phyloP scores from a whole-genome alignment of 2,113 vertebrate species.

The Microtus richardsoni region DNA sequence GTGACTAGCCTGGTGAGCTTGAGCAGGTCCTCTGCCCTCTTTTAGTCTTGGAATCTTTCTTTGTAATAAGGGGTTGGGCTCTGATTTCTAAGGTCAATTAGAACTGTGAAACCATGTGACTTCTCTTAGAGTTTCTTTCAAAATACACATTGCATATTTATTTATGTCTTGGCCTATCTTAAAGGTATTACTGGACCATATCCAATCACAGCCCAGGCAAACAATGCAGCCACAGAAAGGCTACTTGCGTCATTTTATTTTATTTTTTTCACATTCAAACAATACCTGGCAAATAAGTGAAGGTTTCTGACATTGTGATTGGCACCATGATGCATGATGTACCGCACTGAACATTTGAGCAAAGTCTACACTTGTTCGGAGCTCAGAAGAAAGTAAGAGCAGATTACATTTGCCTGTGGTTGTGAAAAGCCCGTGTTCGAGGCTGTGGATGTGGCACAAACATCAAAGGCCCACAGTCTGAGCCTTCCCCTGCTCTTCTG shows the following conservation, averaged over 20 bases:
- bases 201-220: constrained; percentile 87
- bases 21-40: constrained; percentile 24
- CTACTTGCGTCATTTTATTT: constrained; percentile 87
- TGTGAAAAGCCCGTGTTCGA: neutral
- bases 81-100: constrained; percentile 59
- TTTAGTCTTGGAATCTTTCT: constrained; percentile 10
- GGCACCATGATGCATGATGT: constrained; percentile 74
- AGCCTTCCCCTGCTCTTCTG: neutral
- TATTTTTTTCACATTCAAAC: constrained; percentile 85
- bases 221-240: constrained; percentile 85
- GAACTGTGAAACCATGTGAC: constrained; percentile 25
- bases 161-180: constrained; percentile 83
- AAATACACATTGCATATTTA: constrained; percentile 80
- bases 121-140: constrained; percentile 76
- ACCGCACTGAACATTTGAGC: constrained; percentile 62
- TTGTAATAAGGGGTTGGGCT: constrained; percentile 25
- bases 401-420: neutral
- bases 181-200: constrained; percentile 83
- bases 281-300: constrained; percentile 87
- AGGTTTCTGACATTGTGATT: constrained; percentile 73
- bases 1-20: constrained; percentile 22
- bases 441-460: neutral
- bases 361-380: neutral
- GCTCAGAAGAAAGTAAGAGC: neutral
- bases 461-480: neutral